These are phyloP conservation scores for Tapirus terrestris DNA, from an alignment of 2,113 vertebrate genomes.

Conservation along the genomic window DNA sequence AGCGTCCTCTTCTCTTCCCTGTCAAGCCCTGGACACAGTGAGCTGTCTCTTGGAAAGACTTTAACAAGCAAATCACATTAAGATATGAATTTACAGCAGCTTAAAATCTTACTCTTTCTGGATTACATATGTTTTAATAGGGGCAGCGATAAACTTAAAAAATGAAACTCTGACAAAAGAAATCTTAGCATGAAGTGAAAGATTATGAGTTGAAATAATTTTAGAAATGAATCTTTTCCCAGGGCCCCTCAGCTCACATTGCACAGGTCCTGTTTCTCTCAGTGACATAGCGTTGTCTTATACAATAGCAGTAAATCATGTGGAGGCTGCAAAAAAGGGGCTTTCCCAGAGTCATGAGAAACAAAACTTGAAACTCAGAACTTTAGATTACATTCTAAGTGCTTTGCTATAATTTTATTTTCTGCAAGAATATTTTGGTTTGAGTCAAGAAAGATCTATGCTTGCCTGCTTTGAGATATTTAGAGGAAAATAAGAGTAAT, in stretches of 20 bases:
- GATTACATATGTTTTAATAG: background rate
- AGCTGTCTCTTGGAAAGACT: background rate
- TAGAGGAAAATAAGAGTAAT: conserved; percentile 13
- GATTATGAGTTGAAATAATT: background rate
- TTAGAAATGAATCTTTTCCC: background rate
- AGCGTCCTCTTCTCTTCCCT: background rate
- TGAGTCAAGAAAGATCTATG: background rate
- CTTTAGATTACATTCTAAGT: background rate
- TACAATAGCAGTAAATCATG: background rate
- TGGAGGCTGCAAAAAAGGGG: background rate
- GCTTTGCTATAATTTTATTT: conserved; percentile 1
- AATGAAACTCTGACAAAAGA: background rate
- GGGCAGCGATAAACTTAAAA: conserved; percentile 20
- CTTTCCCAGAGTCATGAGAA: background rate
- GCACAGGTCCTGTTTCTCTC: background rate
- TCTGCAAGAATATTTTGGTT: conserved; percentile 12
- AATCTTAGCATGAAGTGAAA: background rate
- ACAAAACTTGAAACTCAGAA: background rate
- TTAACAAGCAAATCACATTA: background rate
- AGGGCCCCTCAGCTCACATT: background rate
- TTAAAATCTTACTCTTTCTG: background rate
- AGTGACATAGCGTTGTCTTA: background rate
- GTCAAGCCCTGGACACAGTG: too few species aligned
- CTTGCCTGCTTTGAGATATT: background rate
- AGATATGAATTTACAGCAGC: conserved; percentile 28